Base-by-base conservation (phyloP, 1,140 invertebrate genomes). In the Branchinecta lindahli region DNA sequence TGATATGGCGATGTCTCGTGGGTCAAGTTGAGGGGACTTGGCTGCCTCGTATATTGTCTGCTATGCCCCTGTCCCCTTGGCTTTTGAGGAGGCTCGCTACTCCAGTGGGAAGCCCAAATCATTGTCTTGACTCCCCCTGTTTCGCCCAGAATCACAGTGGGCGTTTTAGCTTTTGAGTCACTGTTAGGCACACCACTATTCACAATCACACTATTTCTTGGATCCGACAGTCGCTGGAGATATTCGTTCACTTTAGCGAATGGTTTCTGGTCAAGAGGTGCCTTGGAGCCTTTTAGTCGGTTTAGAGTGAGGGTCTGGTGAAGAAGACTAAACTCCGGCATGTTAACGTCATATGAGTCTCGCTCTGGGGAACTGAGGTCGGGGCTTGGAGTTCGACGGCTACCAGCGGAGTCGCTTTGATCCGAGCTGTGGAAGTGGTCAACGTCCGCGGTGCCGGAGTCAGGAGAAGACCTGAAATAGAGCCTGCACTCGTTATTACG, bases 11-110 rank as follows among this genome's bases (percentile, higher is more conserved):
- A 69, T 20, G 72, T 68, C n/a, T 75, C 74, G 71, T 90, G 88
- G 7, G 89, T 89, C 9, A 93, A 81, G 74, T 88, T 91, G 12
- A 94, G 81, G 66, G 92, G 81, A 70, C 92, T 82, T 9, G 90
- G 89, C 3, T 88, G 88, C 68, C 87, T 87, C 77, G 91, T 88
- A 74, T 91, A 88, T 72, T 81, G 52, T 61, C 52, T 61, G 12
- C 52, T 20, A 12, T 61, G 52, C 12, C 52, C 52, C 12, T 61
- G 12, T 15, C 12, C 18, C 21, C 66, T 66, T 0, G 70, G 33
- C 45, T 71, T 33, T 44, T 71, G 70, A 6, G 66, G 33, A 12
- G 45, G 45, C 12, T 69, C 61, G 66, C 70, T 45, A 10, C 33
- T 67, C 71, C 71, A 72, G 12, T 72, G 71, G 44, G 67, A 45